Evolutionary conservation across 2,888 invertebrate species (phyloP), one percentile per base, ranked within the genome.

Genomic region (Macaria notata): DNA sequence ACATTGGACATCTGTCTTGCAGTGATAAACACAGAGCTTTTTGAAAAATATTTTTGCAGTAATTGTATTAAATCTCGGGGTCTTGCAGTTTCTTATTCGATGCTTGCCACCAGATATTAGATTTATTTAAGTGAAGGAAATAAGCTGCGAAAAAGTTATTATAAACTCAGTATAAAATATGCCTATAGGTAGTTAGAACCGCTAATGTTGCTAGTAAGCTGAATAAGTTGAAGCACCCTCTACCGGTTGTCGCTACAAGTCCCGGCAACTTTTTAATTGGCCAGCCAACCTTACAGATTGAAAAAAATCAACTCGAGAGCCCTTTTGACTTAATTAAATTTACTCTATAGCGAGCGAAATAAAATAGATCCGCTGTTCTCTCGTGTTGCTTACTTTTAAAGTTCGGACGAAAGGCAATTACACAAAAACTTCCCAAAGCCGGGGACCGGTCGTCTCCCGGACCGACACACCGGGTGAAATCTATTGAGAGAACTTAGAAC

Each of bases 251-350:
- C 81, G 83, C 78, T 77, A 78, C 78, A 77, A 81, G 77, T 73
- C 79, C 73, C 80, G 68, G 76, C 76, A 85, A 86, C 84, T 85
- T 88, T 87, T 87, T 87, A 87, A 87, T 86, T 88, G 86, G 86
- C 86, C 76, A 73, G 76, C 75, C 75, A 73, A 75, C 75, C 75
- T 77, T 78, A 80, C 79, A 78, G 81, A 86, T 83, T 83, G 82
- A 82, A 85, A 85, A 83, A 84, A 83, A 4, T 9, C 41, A 83
- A 81, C 70, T 82, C 76, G 76, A 85, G 83, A 73, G 79, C 75
- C 81, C 79, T 83, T 84, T 78, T 65, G 74, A 78, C 76, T 84
- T 86, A 84, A 88, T 87, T 86, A 86, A 86, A 84, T 84, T 82
- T 81, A 83, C 81, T 81, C 83, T 82, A 78, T 78, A 79, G 74